Percentiles rank a stretch among this genome's conserved stretches.
These are phyloP conservation scores for Bombus huntii DNA, from an alignment of 1,140 invertebrate species.

Conservation along the genomic window DNA sequence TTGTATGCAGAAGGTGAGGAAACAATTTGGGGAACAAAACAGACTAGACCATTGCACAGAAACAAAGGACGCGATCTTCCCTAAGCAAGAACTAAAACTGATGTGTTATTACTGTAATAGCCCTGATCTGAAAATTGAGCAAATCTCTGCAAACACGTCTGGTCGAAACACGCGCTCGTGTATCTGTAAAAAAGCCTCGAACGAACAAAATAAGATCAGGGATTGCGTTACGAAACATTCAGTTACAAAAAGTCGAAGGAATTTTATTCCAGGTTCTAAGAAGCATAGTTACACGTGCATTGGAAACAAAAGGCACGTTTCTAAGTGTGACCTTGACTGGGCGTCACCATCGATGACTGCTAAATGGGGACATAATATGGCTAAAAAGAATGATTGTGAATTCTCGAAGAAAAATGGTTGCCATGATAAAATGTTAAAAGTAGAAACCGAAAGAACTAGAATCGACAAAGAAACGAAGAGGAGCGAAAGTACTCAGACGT, in stretches of 20 bases:
- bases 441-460: no score
- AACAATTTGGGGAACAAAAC: neutral
- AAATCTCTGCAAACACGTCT: no score
- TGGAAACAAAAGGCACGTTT: neutral
- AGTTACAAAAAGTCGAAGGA: neutral
- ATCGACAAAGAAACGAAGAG: neutral
- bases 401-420: neutral
- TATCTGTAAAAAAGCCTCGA: neutral
- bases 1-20: constrained; percentile 12
- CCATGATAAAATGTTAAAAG: no score
- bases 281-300: neutral
- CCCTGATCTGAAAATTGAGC: constrained; percentile 28
- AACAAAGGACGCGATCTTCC: no score
- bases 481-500: neutral
- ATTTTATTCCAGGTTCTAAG: neutral
- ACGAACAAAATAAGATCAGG: neutral
- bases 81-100: constrained; percentile 16
- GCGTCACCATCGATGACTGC: neutral
- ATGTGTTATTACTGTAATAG: constrained; percentile 31
- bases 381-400: neutral
- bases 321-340: neutral
- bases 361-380: neutral
- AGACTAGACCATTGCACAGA: no score
- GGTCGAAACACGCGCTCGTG: neutral
- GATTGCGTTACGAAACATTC: neutral